Evolutionary conservation across 1,140 invertebrate genomes (phyloP), one percentile per base, ranked within the genome.

Genomic region (Daktulosphaira vitifoliae): DNA sequence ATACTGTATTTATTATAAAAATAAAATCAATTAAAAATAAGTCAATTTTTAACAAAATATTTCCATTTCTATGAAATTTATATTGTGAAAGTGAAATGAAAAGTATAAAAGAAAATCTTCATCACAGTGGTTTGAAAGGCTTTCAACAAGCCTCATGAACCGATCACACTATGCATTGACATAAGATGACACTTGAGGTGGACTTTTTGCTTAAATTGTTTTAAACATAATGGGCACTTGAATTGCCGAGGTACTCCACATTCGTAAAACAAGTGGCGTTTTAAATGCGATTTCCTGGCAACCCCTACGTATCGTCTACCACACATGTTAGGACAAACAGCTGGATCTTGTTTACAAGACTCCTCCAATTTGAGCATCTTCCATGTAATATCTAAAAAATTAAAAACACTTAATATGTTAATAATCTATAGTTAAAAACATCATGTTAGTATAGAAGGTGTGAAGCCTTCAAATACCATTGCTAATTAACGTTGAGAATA

Each of bases 211-310:
- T 49, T 59, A 15, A 66, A 66, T 22, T 56, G 26, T 20, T 48
- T 66, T 0, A 18, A 49, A 26, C 66, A 65, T 13, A 65, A 9
- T 11, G 39, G 38, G 33, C 66, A 67, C 46, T 38, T n/a, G 20
- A 67, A 65, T 37, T 65, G 66, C 23, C 66, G 50, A n/a, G 65
- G 74, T 49, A 79, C 78, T 29, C 79, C 78, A 66, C 80, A 82
- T 65, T 81, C 80, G 53, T 79, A 78, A 16, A 76, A 73, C n/a
- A 80, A 71, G 66, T 82, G 80, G 4, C 70, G 48, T 16, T 66
- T 54, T 3, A 68, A 15, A 20, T 79, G 78, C 23, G 74, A 74
- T 38, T 75, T 76, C 65, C 76, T 74, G 1, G 72, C 71, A 7
- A 46, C 54, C 5, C 68, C 53, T 25, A 67, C 67, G 67, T 81